A percentile compares a stretch with the other conserved stretches of the same genome.
Conservation (phyloP, 2,888 invertebrate species). For the Panzeria rudis region DNA sequence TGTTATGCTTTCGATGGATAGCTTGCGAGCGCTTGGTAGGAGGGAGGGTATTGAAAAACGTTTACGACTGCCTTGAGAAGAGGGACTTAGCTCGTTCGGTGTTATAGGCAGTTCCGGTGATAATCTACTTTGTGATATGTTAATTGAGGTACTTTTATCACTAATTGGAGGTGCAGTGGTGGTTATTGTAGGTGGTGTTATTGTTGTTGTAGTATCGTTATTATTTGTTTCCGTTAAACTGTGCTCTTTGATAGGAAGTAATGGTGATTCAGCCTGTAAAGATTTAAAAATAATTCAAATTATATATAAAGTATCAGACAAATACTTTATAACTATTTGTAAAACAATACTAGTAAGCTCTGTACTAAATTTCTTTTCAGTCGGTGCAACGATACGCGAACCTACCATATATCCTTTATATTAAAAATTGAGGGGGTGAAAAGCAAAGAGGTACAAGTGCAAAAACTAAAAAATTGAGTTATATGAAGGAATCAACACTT, state of each 20-base stretch:
- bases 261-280: constrained; percentile 81
- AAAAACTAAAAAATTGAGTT: no score
- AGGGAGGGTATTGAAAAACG: constrained; percentile 65
- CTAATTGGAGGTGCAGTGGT: constrained; percentile 55
- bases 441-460: no score
- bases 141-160: constrained; percentile 71
- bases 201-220: constrained; percentile 70
- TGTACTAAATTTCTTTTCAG: no score
- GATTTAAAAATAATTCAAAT: neutral
- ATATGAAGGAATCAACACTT: no score
- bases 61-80: constrained; percentile 50
- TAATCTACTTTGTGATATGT: constrained; percentile 77
- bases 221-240: constrained; percentile 64
- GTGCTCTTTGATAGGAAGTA: constrained; percentile 78
- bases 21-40: constrained; percentile 67
- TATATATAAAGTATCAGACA: no score
- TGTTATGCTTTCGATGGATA: constrained; percentile 68
- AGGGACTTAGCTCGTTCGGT: constrained; percentile 59
- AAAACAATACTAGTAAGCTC: no score
- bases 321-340: no score
- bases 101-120: constrained; percentile 58
- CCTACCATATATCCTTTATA: no score
- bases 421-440: no score
- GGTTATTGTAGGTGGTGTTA: constrained; percentile 59
- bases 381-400: no score